A percentile compares a stretch with the other conserved stretches of the same genome.
Conservation (phyloP, 2,888 invertebrate genomes). For the Eupithecia vulgata region DNA sequence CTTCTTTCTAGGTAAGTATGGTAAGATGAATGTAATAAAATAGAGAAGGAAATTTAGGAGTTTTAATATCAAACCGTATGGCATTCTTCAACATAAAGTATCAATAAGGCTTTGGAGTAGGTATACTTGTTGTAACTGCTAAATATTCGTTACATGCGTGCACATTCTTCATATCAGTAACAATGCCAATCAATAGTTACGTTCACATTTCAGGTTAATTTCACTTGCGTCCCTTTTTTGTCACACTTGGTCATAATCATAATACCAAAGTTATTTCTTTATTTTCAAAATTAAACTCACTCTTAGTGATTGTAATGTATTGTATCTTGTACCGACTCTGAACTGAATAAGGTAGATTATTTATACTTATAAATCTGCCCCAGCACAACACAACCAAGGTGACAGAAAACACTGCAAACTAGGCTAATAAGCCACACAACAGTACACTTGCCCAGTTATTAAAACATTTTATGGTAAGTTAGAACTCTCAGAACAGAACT, state of each 20-base stretch:
- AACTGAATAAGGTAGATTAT: too few relatives aligned
- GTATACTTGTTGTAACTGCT: too few relatives aligned
- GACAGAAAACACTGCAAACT: not conserved
- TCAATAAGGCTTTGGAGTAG: not conserved
- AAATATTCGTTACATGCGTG: not conserved
- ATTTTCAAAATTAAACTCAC: not conserved
- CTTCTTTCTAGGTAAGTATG: not conserved
- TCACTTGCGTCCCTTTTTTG: too few relatives aligned
- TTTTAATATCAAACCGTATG: not conserved
- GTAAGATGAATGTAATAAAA: not conserved
- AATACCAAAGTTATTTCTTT: not conserved
- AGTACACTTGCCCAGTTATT: not conserved
- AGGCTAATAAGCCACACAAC: conserved; percentile 6
- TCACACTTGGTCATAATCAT: not conserved
- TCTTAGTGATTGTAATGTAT: not conserved
- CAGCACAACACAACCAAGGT: not conserved
- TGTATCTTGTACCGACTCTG: too few relatives aligned
- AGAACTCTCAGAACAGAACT: conserved; percentile 3
- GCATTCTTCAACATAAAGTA: not conserved
- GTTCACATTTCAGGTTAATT: not conserved
- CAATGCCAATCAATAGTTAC: not conserved
- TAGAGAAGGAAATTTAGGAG: not conserved
- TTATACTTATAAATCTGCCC: too few relatives aligned
- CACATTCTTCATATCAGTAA: not conserved
- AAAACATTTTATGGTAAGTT: not conserved